Conservation (phyloP, 2,888 invertebrate species). For the Lutraria lutraria region DNA sequence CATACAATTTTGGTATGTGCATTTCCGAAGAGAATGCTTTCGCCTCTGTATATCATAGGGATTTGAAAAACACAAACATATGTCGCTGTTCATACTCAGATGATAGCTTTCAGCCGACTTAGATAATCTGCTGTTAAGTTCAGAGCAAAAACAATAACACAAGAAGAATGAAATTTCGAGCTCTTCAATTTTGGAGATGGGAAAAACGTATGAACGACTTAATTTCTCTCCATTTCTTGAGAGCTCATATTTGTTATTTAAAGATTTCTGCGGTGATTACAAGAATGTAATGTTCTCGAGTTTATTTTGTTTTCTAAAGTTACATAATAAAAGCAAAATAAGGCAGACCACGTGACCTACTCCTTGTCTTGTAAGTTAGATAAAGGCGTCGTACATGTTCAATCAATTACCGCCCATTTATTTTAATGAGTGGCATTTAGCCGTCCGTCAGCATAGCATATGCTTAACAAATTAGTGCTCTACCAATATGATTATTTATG, state of each 20-base stretch:
- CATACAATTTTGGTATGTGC: conserved; percentile 3
- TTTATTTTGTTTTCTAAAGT: background rate
- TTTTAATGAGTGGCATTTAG: background rate
- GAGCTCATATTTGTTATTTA: background rate
- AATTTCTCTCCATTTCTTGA: background rate
- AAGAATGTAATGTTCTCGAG: background rate
- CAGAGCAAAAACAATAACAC: background rate
- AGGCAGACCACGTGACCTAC: background rate
- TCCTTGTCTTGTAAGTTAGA: background rate
- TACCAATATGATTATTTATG: background rate
- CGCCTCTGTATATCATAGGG: background rate
- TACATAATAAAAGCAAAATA: background rate
- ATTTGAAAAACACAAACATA: conserved; percentile 32
- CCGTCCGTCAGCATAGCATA: background rate
- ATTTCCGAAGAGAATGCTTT: background rate
- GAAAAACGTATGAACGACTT: background rate
- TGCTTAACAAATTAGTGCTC: conserved; percentile 4
- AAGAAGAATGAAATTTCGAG: background rate
- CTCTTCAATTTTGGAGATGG: background rate
- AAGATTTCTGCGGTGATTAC: background rate
- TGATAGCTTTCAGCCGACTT: conserved; percentile 1
- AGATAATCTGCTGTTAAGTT: background rate
- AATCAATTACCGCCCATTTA: background rate
- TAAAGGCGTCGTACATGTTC: background rate
- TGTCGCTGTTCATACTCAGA: conserved; percentile 19